Base-by-base conservation (phyloP, 2,888 invertebrate species). In the Hyles lineata region DNA sequence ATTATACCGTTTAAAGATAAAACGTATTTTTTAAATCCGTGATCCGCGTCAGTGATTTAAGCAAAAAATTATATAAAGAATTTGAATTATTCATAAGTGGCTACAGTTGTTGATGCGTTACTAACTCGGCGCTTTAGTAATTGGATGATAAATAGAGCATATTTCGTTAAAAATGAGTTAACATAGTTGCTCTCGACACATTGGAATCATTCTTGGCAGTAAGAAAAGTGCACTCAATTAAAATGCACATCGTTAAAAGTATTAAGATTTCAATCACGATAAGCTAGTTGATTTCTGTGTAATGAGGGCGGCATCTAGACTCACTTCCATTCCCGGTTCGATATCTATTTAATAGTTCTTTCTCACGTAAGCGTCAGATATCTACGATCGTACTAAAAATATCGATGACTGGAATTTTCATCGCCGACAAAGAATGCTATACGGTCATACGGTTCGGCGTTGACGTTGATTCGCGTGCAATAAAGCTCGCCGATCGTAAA, bases 401-500 rank as follows among this genome's bases (percentile, higher is more conserved):
- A 90, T 84, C 82, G 78, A 77, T 78, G 81, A 78, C 82, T 84
- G 83, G 85, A 87, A 89, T 89, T 85, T 89, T 85, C 80, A 86
- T 86, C 80, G 82, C 77, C 76, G 75, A 75, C 79, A 79, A 83
- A 85, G 85, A 87, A 88, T 87, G 83, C 84, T 83, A 84, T 85
- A 79, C 81, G 77, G 75, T 83, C 80, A 79, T 86, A 86, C 80
- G 83, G 82, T 84, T 78, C 75, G 82, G 73, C 78, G 80, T 82
- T 82, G 84, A 84, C 84, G 83, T 81, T 82, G 84, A 86, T 87
- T 83, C 80, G 77, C 73, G 74, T 80, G 80, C 79, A 85, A 84
- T 85, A 84, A 85, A 87, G 74, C 77, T 83, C 77, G 77, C 76
- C 76, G 75, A 74, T 87, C 83, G 80, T 87, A 85, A 87, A 89